Conservation (phyloP, 2,888 invertebrate genomes). For the Watsonalla binaria region DNA sequence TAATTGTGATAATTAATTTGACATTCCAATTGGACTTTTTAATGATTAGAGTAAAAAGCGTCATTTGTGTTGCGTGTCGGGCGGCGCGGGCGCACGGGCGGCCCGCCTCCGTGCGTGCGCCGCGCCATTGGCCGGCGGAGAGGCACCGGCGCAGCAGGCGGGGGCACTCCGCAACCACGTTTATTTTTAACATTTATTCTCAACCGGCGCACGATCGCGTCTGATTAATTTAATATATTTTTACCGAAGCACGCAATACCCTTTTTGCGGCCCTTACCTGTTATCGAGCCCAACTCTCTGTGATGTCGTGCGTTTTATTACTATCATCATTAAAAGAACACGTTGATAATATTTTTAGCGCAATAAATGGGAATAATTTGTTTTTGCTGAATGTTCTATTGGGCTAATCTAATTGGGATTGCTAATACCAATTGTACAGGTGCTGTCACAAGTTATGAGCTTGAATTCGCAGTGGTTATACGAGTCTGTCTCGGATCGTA, state of each 20-base stretch:
- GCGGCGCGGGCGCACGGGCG: constrained; percentile 15
- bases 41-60: constrained; percentile 53
- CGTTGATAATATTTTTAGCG: not conserved
- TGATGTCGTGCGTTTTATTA: constrained; percentile 21
- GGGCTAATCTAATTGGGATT: not conserved
- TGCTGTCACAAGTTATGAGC: too few relatives aligned
- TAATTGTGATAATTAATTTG: constrained; percentile 61
- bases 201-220: constrained; percentile 46
- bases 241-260: constrained; percentile 51
- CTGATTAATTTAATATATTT: constrained; percentile 74
- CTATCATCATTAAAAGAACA: not conserved
- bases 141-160: constrained; percentile 33
- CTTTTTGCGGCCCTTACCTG: constrained; percentile 44
- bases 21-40: constrained; percentile 41
- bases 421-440: not conserved
- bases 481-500: too few relatives aligned
- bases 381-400: too few relatives aligned
- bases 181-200: constrained; percentile 48
- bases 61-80: constrained; percentile 28
- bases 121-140: constrained; percentile 41
- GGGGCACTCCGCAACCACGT: constrained; percentile 34
- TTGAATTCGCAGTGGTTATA: too few relatives aligned
- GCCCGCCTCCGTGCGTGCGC: constrained; percentile 35
- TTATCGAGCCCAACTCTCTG: constrained; percentile 25
- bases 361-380: not conserved